Base-by-base conservation (phyloP, 2,113 vertebrate species). In the Corydoras maculifer region DNA sequence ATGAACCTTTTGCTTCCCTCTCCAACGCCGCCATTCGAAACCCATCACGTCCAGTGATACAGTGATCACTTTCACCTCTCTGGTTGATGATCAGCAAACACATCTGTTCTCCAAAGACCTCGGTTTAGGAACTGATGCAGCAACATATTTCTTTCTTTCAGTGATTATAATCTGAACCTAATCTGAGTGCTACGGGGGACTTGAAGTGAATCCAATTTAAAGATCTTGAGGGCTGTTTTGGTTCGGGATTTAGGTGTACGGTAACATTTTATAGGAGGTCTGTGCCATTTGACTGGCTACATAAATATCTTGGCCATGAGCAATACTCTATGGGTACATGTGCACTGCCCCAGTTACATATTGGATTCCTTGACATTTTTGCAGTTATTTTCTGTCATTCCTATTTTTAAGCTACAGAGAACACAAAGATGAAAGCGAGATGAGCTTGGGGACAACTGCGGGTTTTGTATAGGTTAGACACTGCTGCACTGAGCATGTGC, bases 311-410 rank as follows among this genome's bases (percentile, higher is more conserved):
- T 8, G 35, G 4, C 35, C 35, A 43, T 43, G 35, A 5, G 7
- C 4, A 2, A 43, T 8, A 43, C 35, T 5, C 35, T 43, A 43
- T 43, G 35, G 35, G 4, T 43, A 2, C 35, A 43, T 43, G 35
- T 43, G 35, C 35, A 43, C 35, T 43, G 35, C 35, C 1, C 35
- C 35, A 43, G 35, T 43, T 43, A 43, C 35, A 43, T 43, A 43
- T 43, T 43, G 1, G 0, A 43, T 71, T 62, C 58, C 65, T 55
- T 66, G 75, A 80, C 79, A 71, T 58, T 70, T 62, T 72, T 69
- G 29, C 58, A 60, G 30, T 65, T 32, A 25, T 25, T 35, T 65
- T 30, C 11, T 48, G 49, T 64, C 11, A 57, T 55, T 10, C n/a
- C 31, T 58, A 15, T 62, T 76, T 72, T 62, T 15, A 43, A 43